phyloP scores from a whole-genome alignment of 2,113 vertebrate species.

The Phoxinus phoxinus region DNA sequence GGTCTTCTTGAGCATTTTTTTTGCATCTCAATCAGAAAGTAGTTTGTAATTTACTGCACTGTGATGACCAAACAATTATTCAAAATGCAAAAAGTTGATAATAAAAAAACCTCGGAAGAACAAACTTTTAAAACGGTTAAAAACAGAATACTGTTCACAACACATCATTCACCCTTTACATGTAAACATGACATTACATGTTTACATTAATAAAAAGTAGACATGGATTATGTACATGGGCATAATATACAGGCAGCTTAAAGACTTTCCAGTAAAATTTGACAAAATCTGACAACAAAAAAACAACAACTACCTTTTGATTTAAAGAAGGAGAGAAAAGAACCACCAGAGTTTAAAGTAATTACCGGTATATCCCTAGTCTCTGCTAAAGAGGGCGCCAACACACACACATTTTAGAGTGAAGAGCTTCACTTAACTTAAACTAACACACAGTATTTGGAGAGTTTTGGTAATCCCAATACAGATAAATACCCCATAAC shows the following conservation, averaged over 20 bases:
- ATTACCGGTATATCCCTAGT: not conserved
- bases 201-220: not conserved
- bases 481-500: not conserved
- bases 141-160: not conserved
- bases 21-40: too few species aligned
- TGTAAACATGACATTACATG: not conserved
- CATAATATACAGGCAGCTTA: not conserved
- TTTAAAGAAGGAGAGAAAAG: constrained; percentile 65
- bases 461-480: not conserved
- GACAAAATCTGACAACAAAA: not conserved
- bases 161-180: not conserved
- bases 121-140: not conserved
- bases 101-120: not conserved
- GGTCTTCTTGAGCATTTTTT: not conserved
- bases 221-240: not conserved
- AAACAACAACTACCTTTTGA: constrained; percentile 63
- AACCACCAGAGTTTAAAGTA: constrained; percentile 36
- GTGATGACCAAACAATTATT: not conserved
- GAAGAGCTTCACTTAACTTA: not conserved
- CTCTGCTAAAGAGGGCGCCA: not conserved
- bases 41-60: not conserved
- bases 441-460: not conserved
- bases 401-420: not conserved
- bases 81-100: not conserved
- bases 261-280: not conserved